A percentile compares a stretch with the other conserved stretches of the same genome.
Conservation (phyloP, 2,113 vertebrate species). For the Cyprinodon variegatus region DNA sequence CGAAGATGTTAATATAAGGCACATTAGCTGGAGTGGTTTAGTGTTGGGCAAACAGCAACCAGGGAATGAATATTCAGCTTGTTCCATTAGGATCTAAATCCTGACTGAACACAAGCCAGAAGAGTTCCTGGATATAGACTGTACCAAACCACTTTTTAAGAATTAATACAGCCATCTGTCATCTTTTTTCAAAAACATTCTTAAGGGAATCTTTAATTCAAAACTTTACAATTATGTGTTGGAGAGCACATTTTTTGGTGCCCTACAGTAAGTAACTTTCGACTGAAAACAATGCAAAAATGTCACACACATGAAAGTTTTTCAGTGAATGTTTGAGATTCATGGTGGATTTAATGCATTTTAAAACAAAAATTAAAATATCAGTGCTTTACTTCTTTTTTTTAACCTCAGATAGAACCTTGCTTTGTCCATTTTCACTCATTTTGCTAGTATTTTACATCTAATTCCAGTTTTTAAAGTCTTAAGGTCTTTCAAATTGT, state of each 20-base stretch:
- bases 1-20: constrained; percentile 25
- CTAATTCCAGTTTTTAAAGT: no score
- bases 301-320: not conserved
- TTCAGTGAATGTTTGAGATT: no score
- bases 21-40: constrained; percentile 38
- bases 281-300: not conserved
- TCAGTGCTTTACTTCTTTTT: no score
- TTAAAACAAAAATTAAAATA: no score
- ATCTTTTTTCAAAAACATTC: not conserved
- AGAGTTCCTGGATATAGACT: not conserved
- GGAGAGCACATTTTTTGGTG: not conserved
- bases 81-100: not conserved
- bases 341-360: no score
- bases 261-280: not conserved
- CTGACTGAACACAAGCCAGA: not conserved
- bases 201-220: not conserved
- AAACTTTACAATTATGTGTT: not conserved
- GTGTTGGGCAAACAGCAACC: not conserved
- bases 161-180: no score
- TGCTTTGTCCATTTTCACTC: no score
- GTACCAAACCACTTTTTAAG: not conserved
- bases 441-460: no score
- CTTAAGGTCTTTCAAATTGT: no score
- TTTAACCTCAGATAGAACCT: no score
- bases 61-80: not conserved